Conservation (phyloP, 2,888 invertebrate genomes). For the Cephonodes hylas region DNA sequence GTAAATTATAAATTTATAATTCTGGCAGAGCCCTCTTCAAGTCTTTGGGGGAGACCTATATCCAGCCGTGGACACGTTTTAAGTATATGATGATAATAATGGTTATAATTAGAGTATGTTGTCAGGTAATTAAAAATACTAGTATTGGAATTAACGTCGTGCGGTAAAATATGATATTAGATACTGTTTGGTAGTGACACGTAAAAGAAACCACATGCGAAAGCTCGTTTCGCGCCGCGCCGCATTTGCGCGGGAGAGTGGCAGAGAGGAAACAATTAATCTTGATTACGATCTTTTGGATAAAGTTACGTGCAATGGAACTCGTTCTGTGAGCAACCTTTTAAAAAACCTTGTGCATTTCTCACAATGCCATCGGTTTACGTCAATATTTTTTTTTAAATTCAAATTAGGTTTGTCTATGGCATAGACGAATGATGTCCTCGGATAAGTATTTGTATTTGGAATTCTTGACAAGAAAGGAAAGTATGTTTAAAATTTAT, state of each 20-base stretch:
- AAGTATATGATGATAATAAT: no score
- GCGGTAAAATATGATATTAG: background rate
- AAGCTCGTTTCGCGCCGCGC: conserved; percentile 14
- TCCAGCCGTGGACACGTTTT: no score
- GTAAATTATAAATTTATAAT: no score
- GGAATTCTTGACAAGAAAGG: background rate
- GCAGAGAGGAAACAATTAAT: conserved; percentile 45
- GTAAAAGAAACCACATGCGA: background rate
- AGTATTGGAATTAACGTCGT: background rate
- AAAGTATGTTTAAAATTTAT: background rate
- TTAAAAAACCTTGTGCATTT: conserved; percentile 13
- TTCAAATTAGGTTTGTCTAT: background rate
- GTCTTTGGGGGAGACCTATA: no score
- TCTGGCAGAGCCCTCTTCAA: no score
- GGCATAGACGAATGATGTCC: background rate
- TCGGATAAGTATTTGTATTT: background rate
- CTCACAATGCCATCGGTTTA: conserved; percentile 1
- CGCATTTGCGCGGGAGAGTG: conserved; percentile 16
- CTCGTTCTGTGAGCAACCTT: conserved; percentile 33
- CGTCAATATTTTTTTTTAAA: background rate
- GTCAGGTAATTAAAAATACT: background rate
- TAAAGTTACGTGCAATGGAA: conserved; percentile 35
- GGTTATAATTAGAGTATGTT: no score
- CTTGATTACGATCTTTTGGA: conserved; percentile 47
- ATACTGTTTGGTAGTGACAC: background rate